Evolutionary conservation across 92 coral and sea anemone genomes (phyloP).

Genomic region (Blastomussa wellsi): DNA sequence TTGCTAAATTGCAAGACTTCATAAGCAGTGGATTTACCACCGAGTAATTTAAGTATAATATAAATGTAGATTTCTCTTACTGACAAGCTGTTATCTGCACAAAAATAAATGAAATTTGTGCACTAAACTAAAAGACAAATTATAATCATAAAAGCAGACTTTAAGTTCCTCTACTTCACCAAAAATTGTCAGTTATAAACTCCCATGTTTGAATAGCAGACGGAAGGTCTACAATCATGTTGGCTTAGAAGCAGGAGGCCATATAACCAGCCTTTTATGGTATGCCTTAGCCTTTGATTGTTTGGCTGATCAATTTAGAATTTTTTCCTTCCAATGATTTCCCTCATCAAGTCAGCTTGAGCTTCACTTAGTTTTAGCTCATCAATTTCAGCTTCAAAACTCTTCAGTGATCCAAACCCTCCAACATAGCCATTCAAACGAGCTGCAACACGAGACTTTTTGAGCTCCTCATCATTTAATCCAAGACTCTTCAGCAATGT

Average conservation of each 20-base stretch:
- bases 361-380: constrained; percentile 64
- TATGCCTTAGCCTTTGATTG: too few relatives aligned
- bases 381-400: constrained; percentile 70
- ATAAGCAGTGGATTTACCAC: constrained; percentile 36
- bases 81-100: not conserved
- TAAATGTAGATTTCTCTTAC: not conserved
- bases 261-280: too few relatives aligned
- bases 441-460: constrained; percentile 80
- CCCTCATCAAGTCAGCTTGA: constrained; percentile 67
- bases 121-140: too few relatives aligned
- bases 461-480: constrained; percentile 73
- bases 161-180: too few relatives aligned
- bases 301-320: not conserved
- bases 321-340: constrained; percentile 45
- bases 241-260: too few relatives aligned
- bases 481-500: constrained; percentile 67
- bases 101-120: not conserved
- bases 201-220: too few relatives aligned
- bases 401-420: constrained; percentile 60
- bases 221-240: too few relatives aligned
- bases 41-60: not conserved
- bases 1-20: constrained; percentile 54
- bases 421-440: constrained; percentile 91
- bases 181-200: too few relatives aligned
- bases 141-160: too few relatives aligned